These are phyloP conservation scores for Dicyrtomina minuta DNA, from an alignment of 2,888 invertebrate species.

Conservation along the genomic window DNA sequence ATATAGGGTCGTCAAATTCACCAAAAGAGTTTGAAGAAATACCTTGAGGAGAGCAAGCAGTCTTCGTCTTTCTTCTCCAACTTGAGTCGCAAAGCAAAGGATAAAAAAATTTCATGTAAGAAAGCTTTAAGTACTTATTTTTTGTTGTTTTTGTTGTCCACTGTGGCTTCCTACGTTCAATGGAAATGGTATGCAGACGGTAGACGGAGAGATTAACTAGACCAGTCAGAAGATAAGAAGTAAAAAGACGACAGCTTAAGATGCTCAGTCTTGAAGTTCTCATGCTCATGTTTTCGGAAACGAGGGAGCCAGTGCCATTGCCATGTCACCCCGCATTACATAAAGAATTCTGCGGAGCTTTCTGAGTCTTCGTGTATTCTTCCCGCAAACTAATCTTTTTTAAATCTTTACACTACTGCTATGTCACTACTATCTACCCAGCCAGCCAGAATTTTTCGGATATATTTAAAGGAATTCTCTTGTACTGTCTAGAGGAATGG, in stretches of 20 bases:
- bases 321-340: background rate
- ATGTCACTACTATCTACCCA: no score
- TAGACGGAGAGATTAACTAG: background rate
- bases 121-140: background rate
- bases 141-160: background rate
- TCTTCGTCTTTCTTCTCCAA: conserved; percentile 44
- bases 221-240: background rate
- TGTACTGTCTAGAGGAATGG: no score
- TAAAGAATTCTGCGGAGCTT: background rate
- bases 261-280: background rate
- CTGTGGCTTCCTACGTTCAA: background rate
- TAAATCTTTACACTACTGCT: no score
- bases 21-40: conserved; percentile 43
- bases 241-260: background rate
- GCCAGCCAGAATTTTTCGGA: no score
- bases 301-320: background rate
- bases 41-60: conserved; percentile 40
- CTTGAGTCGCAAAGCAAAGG: conserved; percentile 34
- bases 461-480: no score
- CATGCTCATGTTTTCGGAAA: background rate
- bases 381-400: no score
- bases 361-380: no score
- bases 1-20: conserved; percentile 44
- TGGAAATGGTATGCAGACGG: background rate
- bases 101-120: conserved; percentile 18